Evolutionary conservation across 2,113 vertebrate genomes (phyloP).

Genomic region (Gasterosteus aculeatus): DNA sequence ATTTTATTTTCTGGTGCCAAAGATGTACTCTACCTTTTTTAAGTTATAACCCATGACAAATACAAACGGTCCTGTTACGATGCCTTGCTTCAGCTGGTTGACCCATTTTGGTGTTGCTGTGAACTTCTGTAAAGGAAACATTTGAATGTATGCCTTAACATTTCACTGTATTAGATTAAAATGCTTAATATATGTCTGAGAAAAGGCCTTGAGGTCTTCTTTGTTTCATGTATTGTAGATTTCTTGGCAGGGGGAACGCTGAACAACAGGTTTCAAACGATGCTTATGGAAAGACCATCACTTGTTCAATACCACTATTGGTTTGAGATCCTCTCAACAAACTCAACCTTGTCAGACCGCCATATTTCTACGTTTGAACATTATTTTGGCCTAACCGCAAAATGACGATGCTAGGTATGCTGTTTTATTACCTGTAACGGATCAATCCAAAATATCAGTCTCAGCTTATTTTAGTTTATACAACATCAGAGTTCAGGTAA

Average conservation of each 20-base stretch:
- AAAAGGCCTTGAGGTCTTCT: conserved; percentile 34
- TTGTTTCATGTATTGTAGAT: not conserved
- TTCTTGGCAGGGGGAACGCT: not conserved
- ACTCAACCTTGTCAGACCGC: not conserved
- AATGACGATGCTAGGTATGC: not conserved
- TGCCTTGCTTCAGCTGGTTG: conserved; percentile 74
- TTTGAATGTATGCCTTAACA: conserved; percentile 81
- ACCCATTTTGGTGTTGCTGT: conserved; percentile 79
- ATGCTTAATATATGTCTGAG: conserved; percentile 82
- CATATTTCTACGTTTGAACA: not conserved
- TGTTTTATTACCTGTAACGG: not conserved
- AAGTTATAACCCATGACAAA: conserved; percentile 77
- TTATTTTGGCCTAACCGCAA: not conserved
- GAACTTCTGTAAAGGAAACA: conserved; percentile 78
- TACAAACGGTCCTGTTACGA: conserved; percentile 63
- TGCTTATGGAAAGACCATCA: not conserved
- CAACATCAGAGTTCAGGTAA: not conserved
- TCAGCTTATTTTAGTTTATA: not conserved
- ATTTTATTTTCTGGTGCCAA: conserved; percentile 79
- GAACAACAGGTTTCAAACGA: not conserved
- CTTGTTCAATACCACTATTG: not conserved
- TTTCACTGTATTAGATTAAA: conserved; percentile 83
- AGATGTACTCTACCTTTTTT: conserved; percentile 80
- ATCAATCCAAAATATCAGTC: not conserved
- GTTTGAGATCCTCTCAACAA: not conserved